Conservation (phyloP, 2,888 invertebrate species). For the Eupithecia inturbata region DNA sequence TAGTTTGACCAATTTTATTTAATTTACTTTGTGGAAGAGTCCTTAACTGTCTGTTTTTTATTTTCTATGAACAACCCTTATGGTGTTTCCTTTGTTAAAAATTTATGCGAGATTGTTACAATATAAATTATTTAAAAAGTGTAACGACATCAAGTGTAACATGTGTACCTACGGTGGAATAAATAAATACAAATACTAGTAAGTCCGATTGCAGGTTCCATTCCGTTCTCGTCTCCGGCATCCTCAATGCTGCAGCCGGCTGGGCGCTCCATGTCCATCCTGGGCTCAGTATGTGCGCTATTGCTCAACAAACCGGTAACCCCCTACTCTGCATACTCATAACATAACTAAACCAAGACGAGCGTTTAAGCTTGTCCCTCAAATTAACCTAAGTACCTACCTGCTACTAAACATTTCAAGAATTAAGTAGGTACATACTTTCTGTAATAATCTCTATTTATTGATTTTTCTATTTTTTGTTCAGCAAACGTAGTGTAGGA, state of each 20-base stretch:
- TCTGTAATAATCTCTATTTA: neutral
- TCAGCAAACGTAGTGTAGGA: no score
- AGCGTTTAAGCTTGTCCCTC: neutral
- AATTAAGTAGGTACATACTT: neutral
- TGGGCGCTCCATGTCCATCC: conserved; percentile 69
- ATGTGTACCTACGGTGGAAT: no score
- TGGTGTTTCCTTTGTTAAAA: no score
- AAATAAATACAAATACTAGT: no score
- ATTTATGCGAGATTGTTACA: no score
- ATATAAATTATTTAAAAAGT: no score
- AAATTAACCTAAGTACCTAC: neutral
- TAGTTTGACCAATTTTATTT: no score
- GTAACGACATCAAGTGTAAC: no score
- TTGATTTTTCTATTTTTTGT: no score
- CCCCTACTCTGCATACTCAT: neutral
- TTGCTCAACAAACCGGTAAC: conserved; percentile 72
- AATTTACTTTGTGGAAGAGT: no score
- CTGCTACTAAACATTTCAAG: neutral
- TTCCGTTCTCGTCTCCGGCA: conserved; percentile 68
- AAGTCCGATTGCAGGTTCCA: conserved; percentile 56
- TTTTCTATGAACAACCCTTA: no score
- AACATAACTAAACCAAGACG: neutral
- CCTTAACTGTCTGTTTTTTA: no score
- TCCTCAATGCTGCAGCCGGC: conserved; percentile 64
- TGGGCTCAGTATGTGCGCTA: conserved; percentile 77